Evolutionary conservation across 2,888 invertebrate genomes (phyloP).

Genomic region (Isoperla grammatica): DNA sequence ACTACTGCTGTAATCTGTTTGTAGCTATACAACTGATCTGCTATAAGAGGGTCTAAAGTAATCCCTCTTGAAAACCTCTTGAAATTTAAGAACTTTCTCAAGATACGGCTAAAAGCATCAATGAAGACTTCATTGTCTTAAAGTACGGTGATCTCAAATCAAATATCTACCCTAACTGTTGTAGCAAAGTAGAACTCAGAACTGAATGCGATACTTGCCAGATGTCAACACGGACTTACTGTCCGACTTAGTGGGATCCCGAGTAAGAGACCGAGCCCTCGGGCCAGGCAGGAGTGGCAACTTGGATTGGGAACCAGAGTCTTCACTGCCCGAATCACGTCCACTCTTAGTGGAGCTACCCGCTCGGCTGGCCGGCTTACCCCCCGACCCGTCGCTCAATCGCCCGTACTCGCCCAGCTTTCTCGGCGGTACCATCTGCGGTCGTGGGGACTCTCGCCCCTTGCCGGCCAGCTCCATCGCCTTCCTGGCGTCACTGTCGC

Average conservation of each 20-base stretch:
- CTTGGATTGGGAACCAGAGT: slow-evolving; percentile 34
- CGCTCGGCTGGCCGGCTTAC: slow-evolving; percentile 18
- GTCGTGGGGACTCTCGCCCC: slow-evolving; percentile 53
- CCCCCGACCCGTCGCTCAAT: slow-evolving; percentile 47
- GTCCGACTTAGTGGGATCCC: slow-evolving; percentile 43
- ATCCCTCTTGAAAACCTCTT: too few relatives aligned
- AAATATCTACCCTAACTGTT: too few relatives aligned
- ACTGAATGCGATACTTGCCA: slow-evolving; percentile 30
- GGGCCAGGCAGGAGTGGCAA: slow-evolving; percentile 39
- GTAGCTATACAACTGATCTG: too few relatives aligned
- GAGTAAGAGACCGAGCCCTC: slow-evolving; percentile 48
- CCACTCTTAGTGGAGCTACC: slow-evolving; percentile 21
- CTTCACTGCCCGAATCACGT: slow-evolving; percentile 26
- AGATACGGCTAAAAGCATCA: too few relatives aligned
- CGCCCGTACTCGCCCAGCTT: slow-evolving; percentile 55
- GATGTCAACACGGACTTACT: slow-evolving; percentile 22
- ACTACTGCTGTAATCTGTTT: too few relatives aligned
- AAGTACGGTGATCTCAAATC: too few relatives aligned
- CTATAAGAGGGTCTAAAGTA: too few relatives aligned
- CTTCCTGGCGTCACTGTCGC: slow-evolving; percentile 40
- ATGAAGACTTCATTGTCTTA: too few relatives aligned
- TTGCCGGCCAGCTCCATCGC: slow-evolving; percentile 50
- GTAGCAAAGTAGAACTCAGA: slow-evolving; percentile 19
- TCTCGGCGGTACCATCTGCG: slow-evolving; percentile 49
- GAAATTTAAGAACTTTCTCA: too few relatives aligned